Evolutionary conservation across 2,113 vertebrate genomes (phyloP), one percentile per base, ranked within the genome.

Genomic region (Reinhardtius hippoglossoides): DNA sequence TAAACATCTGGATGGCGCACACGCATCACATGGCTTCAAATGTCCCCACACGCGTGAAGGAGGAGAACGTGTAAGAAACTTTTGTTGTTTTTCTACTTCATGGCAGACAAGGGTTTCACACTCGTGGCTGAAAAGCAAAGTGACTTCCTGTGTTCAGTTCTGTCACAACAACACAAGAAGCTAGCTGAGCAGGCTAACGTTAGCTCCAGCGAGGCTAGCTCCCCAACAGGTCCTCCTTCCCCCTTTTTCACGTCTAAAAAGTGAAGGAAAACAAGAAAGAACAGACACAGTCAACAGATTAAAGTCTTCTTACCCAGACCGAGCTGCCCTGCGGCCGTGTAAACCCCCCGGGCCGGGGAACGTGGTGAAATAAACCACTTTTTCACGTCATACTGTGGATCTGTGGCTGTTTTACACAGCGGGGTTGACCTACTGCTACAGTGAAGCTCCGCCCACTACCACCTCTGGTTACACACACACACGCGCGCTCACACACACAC

Each of bases 1-100:
- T 62, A 27, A 76, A 90, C 83, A 92, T 89, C 87, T 91, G 87
- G 68, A 83, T 72, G 42, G 37, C 13, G 81, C 64, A 40, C 37
- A 35, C 2, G 18, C 20, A 16, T 35, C 83, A 76, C 37, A 44
- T 57, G 54, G n/a, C 10, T 24, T 44, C 6, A 46, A 61, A 56
- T 16, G 10, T 40, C 37, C 18, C 62, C 0, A 18, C 4, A 9
- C 20, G 16, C 16, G 8, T 4, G 21, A 31, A n/a, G 50, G 62
- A 23, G n/a, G n/a, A 48, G 5, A 12, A 42, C 16, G 20, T 9
- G 3, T 9, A 62, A 62, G 40, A 21, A 62, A 9, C 4, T 31
- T 31, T 20, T 13, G 18, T 16, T 12, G 3, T 23, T 10, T 31
- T 20, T 31, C 4, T 24, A 26, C 9, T 54, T 16, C 72, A 0